phyloP scores from a whole-genome alignment of 1,140 invertebrate species.

The Drosophila sulfurigaster region DNA sequence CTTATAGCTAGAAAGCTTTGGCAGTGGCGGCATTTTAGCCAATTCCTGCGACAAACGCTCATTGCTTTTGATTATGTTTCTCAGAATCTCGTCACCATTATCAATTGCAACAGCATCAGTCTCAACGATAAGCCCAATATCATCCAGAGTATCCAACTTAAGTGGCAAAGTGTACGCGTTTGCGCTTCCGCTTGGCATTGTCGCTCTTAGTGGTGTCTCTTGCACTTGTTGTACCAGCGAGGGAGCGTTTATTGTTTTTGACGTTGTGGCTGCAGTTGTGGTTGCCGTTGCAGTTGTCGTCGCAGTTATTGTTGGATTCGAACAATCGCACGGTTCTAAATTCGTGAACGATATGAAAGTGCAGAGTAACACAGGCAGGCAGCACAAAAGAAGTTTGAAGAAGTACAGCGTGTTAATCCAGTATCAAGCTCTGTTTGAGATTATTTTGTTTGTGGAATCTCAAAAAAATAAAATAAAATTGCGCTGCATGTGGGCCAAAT shows the following conservation, averaged over 20 bases:
- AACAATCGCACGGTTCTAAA: conserved; percentile 61
- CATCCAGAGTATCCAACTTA: conserved; percentile 54
- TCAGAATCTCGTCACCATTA: conserved; percentile 67
- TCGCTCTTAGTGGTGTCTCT: conserved; percentile 21
- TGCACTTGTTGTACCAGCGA: conserved; percentile 10
- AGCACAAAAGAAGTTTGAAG: conserved; percentile 81
- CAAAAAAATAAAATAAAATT: conserved; percentile 64
- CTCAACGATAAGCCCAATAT: conserved; percentile 5
- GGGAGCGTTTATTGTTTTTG: conserved; percentile 14
- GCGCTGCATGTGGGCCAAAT: conserved; percentile 41
- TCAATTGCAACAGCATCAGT: conserved; percentile 26
- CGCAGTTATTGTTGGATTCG: conserved; percentile 51
- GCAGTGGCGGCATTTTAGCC: conserved; percentile 79
- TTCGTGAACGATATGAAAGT: conserved; percentile 41
- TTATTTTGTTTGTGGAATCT: conserved; percentile 53
- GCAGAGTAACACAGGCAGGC: conserved; percentile 49
- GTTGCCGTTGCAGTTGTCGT: conserved; percentile 29
- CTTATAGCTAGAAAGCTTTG: conserved; percentile 60
- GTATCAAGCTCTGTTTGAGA: conserved; percentile 52
- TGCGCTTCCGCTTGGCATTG: conserved; percentile 70
- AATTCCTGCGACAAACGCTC: conserved; percentile 70
- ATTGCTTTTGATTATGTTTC: conserved; percentile 77
- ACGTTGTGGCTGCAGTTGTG: conserved; percentile 11
- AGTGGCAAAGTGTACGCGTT: conserved; percentile 78
- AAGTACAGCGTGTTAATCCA: conserved; percentile 83